Evolutionary conservation across 2,888 invertebrate genomes (phyloP), one percentile per base, ranked within the genome.

Genomic region (Epiblema foenella): DNA sequence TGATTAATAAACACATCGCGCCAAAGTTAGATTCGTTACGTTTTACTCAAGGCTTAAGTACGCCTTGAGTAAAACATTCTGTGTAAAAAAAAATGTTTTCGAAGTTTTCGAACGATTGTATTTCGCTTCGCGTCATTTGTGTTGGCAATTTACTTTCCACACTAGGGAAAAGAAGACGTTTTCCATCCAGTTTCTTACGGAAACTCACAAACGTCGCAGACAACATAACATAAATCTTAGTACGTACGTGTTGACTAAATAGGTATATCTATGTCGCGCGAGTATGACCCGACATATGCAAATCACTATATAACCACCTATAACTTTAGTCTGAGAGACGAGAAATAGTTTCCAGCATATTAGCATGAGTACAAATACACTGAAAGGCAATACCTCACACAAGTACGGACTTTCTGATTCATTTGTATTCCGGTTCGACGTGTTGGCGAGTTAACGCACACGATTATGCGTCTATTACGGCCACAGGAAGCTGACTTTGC

Each of bases 331-430:
- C 39, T 20, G 4, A 15, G n/a, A 46, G 58, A 49, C 56, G 46
- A 68, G 52, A 72, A 74, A 72, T 69, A 72, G 72, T 46, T 57
- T 56, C 46, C 63, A 57, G 66, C 49, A 57, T 54, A 59, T 64
- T 60, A 58, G 56, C 69, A 79, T 75, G 77, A 82, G 83, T 85
- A 81, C 81, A 72, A 79, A 75, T 80, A 86, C 77, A 85, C 79
- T 77, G 81, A 85, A 82, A 81, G 89, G 89, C 90, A 91, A 91
- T 91, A 91, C 88, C 89, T 89, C 83, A 83, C 87, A 87, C 80
- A 84, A 85, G 84, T 85, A 86, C 85, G 84, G 85, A 86, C 85
- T 87, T 89, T 89, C 86, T 88, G 90, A 89, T 85, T 91, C 89
- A 92, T 92, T 91, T 86, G 88, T 90, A 91, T 92, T 88, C 91